Conservation (phyloP, 1,140 invertebrate species). For the Akabosia matsudoensis region DNA sequence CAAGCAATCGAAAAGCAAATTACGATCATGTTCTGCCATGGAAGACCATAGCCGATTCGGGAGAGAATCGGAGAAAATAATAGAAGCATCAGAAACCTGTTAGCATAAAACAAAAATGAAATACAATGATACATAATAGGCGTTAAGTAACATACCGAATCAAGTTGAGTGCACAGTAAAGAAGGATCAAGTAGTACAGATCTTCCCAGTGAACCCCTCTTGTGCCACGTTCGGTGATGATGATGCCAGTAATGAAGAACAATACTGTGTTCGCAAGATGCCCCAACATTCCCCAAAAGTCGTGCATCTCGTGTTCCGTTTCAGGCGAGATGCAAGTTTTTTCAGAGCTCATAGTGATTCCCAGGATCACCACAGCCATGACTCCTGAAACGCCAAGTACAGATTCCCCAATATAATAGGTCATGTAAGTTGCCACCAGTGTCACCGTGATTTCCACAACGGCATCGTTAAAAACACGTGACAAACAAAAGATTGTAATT, state of each 20-base stretch:
- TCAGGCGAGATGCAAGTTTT: constrained; percentile 55
- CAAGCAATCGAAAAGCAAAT: no score
- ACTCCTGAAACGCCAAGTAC: constrained; percentile 54
- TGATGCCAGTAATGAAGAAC: constrained; percentile 55
- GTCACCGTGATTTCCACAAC: constrained; percentile 54
- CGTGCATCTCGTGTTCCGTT: constrained; percentile 51
- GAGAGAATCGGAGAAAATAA: constrained; percentile 52
- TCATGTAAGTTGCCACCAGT: constrained; percentile 52
- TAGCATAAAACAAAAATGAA: constrained; percentile 1
- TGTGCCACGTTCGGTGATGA: constrained; percentile 51
- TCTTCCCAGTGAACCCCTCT: constrained; percentile 47
- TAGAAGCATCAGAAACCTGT: constrained; percentile 49
- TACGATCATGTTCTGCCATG: constrained; percentile 50
- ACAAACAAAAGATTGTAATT: constrained; percentile 48
- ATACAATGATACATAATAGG: neutral
- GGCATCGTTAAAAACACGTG: constrained; percentile 51
- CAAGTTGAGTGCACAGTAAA: constrained; percentile 52
- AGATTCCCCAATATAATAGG: constrained; percentile 52
- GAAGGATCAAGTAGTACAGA: constrained; percentile 50
- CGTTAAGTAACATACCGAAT: constrained; percentile 49
- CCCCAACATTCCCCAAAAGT: constrained; percentile 55
- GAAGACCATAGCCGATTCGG: constrained; percentile 53
- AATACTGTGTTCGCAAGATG: constrained; percentile 56
- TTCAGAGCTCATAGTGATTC: constrained; percentile 51
- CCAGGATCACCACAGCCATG: constrained; percentile 54